Conservation (phyloP, 2,888 invertebrate species). For the Esperia sulphurella region DNA sequence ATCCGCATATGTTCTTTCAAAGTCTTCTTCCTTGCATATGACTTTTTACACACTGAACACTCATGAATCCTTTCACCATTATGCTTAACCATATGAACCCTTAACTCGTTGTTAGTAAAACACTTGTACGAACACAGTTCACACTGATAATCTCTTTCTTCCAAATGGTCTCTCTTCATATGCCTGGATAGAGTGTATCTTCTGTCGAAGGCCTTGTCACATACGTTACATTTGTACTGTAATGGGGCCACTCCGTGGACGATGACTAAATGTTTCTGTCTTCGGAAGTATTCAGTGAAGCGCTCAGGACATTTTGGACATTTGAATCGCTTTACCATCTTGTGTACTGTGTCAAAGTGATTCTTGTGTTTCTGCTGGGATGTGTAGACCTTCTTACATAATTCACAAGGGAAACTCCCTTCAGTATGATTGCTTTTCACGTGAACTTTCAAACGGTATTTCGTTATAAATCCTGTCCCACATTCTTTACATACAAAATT, state of each 20-base stretch:
- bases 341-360: constrained; percentile 52
- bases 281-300: constrained; percentile 51
- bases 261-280: constrained; percentile 57
- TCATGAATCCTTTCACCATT: constrained; percentile 46
- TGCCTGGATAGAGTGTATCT: constrained; percentile 50
- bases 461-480: constrained; percentile 58
- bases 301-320: constrained; percentile 55
- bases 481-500: constrained; percentile 62
- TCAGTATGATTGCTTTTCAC: constrained; percentile 46
- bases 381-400: constrained; percentile 49
- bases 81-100: constrained; percentile 24
- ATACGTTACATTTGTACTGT: constrained; percentile 56
- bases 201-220: constrained; percentile 44
- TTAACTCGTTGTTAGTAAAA: constrained; percentile 22
- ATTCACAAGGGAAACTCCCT: constrained; percentile 44
- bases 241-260: constrained; percentile 48
- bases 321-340: constrained; percentile 47
- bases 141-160: constrained; percentile 45
- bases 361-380: constrained; percentile 50
- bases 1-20: constrained; percentile 61
- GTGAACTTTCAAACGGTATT: constrained; percentile 54
- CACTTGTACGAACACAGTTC: constrained; percentile 43
- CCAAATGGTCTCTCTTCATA: constrained; percentile 55
- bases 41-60: constrained; percentile 60
- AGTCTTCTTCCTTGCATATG: constrained; percentile 58